Evolutionary conservation across 2,797 vertebrate genomes (phyloP), one percentile per base, ranked within the genome.

Genomic region (Manis pentadactyla): DNA sequence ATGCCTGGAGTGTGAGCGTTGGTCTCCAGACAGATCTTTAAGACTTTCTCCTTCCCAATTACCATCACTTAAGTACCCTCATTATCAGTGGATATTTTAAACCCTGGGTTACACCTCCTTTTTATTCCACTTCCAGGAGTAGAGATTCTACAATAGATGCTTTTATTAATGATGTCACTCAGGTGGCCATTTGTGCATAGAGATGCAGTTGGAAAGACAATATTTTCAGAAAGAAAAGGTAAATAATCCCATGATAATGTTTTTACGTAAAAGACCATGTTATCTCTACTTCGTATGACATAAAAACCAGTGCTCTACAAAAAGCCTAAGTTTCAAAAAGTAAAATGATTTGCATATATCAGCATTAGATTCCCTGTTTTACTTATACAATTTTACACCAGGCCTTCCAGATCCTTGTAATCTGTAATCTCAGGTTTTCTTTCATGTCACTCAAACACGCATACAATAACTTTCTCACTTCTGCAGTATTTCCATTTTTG

Each of bases 31-130:
- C 75, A 93, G 91, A 94, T 96, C 94, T 96, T 79, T 88, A 87
- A 79, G 96, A 69, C 92, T 93, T 93, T 78, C 93, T 96, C 51
- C 96, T 96, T 93, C 81, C 93, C 96, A 96, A 91, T 97, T 97
- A 93, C 53, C 68, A 95, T 96, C 97, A 95, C 37, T 97, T 92
- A 96, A 95, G 90, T 89, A 27, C 8, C 74, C 64, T 89, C 91
- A 75, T 94, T 92, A 94, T 87, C 66, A 81, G 68, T 73, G 91
- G 96, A 13, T 69, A 85, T 55, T 94, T 87, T 90, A n/a, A 29
- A 79, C 83, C 42, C 89, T 74, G 95, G 29, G 66, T 92, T 93
- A 53, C 92, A 95, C 90, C 39, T 90, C 96, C 94, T 90, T 95
- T 95, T 94, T 97, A 78, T 87, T 96, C 61, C 25, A 87, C 87